A percentile compares a stretch with the other conserved stretches of the same genome.
These are phyloP conservation scores for Sphinx pinastri DNA, from an alignment of 2,888 invertebrate genomes.

Conservation along the genomic window DNA sequence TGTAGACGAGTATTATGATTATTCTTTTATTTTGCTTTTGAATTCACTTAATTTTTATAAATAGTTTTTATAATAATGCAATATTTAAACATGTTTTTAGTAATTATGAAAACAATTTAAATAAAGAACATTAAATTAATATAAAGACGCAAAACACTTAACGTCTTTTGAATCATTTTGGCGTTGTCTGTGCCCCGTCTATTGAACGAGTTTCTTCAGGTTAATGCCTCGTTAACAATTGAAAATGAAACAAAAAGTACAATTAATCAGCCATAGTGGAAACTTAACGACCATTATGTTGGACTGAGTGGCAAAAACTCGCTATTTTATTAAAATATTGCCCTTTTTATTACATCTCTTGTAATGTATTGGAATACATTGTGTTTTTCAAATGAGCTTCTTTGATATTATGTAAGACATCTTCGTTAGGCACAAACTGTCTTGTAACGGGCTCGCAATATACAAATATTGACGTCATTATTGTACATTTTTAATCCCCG, in stretches of 20 bases:
- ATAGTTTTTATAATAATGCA: too few relatives aligned
- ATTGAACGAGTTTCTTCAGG: not conserved
- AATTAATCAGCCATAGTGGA: conserved; percentile 2
- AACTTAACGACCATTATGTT: conserved; percentile 3
- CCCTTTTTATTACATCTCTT: not conserved
- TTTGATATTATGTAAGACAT: not conserved
- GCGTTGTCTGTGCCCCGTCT: not conserved
- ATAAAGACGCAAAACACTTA: too few relatives aligned
- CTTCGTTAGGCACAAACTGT: too few relatives aligned
- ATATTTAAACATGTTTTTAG: too few relatives aligned
- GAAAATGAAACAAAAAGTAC: not conserved
- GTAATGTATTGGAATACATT: not conserved
- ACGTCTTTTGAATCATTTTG: not conserved
- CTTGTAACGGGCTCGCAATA: not conserved
- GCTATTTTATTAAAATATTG: not conserved
- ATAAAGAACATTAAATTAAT: not conserved
- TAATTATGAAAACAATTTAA: too few relatives aligned
- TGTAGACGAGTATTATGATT: too few relatives aligned
- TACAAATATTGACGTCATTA: too few relatives aligned
- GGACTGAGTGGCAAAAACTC: not conserved
- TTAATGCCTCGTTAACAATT: conserved; percentile 2
- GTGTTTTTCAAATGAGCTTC: not conserved
- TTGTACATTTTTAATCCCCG: too few relatives aligned
- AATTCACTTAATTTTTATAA: too few relatives aligned
- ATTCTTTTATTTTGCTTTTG: too few relatives aligned